Evolutionary conservation across 1,140 invertebrate species (phyloP).

Genomic region (Drosophila pandora): DNA sequence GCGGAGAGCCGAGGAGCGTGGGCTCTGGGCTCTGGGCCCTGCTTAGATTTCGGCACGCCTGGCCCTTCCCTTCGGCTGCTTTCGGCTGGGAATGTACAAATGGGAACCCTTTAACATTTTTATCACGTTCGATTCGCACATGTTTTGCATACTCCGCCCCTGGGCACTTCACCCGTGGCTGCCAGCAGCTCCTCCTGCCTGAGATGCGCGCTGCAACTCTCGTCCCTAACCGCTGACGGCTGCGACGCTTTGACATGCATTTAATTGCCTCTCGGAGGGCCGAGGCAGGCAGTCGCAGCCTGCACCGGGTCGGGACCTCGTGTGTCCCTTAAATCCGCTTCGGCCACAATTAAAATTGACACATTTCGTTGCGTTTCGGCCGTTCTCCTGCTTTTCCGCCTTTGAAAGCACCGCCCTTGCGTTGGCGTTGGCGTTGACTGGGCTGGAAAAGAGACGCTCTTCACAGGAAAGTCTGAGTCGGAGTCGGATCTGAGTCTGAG

Average conservation of each 20-base stretch:
- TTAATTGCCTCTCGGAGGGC: constrained; percentile 73
- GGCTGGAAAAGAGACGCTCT: constrained; percentile 12
- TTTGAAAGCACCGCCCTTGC: constrained; percentile 55
- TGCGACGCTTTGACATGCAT: constrained; percentile 83
- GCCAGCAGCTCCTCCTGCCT: neutral
- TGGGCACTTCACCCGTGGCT: neutral
- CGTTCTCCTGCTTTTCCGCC: constrained; percentile 43
- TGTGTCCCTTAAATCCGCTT: constrained; percentile 69
- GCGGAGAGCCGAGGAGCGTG: neutral
- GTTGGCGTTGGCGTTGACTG: constrained; percentile 22
- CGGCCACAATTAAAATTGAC: constrained; percentile 83
- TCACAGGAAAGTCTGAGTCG: neutral
- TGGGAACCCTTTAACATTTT: constrained; percentile 74
- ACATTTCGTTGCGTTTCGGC: constrained; percentile 78
- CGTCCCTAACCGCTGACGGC: constrained; percentile 48
- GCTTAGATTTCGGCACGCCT: constrained; percentile 37
- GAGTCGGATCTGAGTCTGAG: too few relatives aligned
- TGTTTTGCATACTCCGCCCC: constrained; percentile 76
- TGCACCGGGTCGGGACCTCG: constrained; percentile 30
- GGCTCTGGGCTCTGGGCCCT: constrained; percentile 13
- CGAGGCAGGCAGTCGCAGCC: constrained; percentile 21
- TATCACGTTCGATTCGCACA: constrained; percentile 83
- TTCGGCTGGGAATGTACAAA: neutral
- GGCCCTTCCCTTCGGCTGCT: constrained; percentile 10
- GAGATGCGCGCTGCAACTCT: constrained; percentile 4